Percentiles rank a stretch among this genome's conserved stretches.
Conservation (phyloP, 2,888 invertebrate species). For the Clivina fossor region DNA sequence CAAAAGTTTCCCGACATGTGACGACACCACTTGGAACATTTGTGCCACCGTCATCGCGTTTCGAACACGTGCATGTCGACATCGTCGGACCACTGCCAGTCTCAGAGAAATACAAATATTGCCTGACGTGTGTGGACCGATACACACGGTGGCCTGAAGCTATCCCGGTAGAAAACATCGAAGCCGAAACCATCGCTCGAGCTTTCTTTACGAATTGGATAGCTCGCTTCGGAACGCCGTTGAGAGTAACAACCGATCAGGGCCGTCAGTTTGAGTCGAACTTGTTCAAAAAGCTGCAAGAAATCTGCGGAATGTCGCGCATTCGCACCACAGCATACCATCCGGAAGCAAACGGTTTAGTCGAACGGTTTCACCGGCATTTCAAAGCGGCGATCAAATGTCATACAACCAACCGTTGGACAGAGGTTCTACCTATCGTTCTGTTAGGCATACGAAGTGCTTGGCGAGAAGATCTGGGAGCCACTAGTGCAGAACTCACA, state of each 20-base stretch:
- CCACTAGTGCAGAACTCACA: conserved; percentile 45
- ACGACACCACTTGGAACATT: too few species aligned
- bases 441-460: conserved; percentile 45
- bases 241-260: conserved; percentile 45
- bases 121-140: conserved; percentile 46
- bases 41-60: too few species aligned
- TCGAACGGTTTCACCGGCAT: conserved; percentile 43
- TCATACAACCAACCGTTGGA: conserved; percentile 42
- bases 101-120: conserved; percentile 43
- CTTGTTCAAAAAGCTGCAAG: conserved; percentile 38
- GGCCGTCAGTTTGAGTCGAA: conserved; percentile 43
- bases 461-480: conserved; percentile 44
- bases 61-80: conserved; percentile 51
- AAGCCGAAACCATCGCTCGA: conserved; percentile 43
- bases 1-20: too few species aligned
- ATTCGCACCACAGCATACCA: conserved; percentile 39
- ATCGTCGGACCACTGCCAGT: conserved; percentile 50
- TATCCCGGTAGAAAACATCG: conserved; percentile 44
- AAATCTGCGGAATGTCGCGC: conserved; percentile 34
- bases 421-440: conserved; percentile 44
- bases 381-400: conserved; percentile 44
- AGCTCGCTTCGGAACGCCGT: conserved; percentile 44
- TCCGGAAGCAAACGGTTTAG: conserved; percentile 43
- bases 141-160: conserved; percentile 46
- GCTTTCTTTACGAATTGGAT: conserved; percentile 44